Evolutionary conservation across 2,888 invertebrate genomes (phyloP).

Genomic region (Agonopterix alstromeriana): DNA sequence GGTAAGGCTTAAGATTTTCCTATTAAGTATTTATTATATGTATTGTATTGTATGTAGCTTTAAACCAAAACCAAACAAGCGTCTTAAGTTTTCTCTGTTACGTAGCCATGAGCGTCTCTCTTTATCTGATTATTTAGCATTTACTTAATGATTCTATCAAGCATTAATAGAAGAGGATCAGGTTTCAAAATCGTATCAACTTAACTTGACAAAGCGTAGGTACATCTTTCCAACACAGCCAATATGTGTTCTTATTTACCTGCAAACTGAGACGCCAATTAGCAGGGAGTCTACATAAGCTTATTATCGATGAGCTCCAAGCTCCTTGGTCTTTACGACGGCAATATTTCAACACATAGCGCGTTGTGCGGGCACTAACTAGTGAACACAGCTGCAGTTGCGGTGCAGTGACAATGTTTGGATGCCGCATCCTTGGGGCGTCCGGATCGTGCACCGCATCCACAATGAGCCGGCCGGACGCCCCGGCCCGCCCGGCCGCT

Average conservation of each 20-base stretch:
- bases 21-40: too few species aligned
- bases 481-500: constrained; percentile 11
- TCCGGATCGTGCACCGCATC: constrained; percentile 43
- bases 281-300: not conserved
- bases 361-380: constrained; percentile 54
- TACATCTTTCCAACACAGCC: too few species aligned
- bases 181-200: too few species aligned
- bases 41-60: too few species aligned
- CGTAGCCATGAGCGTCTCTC: too few species aligned
- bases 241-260: not conserved
- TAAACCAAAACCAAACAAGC: too few species aligned
- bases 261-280: constrained; percentile 1
- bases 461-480: constrained; percentile 37
- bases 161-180: too few species aligned
- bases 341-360: constrained; percentile 53
- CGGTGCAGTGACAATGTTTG: constrained; percentile 64
- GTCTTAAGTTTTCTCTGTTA: too few species aligned
- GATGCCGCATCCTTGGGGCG: constrained; percentile 47
- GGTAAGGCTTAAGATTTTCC: too few species aligned
- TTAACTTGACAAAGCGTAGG: too few species aligned
- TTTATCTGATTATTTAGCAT: too few species aligned
- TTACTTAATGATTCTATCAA: too few species aligned
- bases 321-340: constrained; percentile 25
- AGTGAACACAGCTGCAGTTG: constrained; percentile 62
- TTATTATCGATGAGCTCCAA: constrained; percentile 24